phyloP scores from a whole-genome alignment of 2,797 vertebrate species.

The Pangasius krempfi region DNA sequence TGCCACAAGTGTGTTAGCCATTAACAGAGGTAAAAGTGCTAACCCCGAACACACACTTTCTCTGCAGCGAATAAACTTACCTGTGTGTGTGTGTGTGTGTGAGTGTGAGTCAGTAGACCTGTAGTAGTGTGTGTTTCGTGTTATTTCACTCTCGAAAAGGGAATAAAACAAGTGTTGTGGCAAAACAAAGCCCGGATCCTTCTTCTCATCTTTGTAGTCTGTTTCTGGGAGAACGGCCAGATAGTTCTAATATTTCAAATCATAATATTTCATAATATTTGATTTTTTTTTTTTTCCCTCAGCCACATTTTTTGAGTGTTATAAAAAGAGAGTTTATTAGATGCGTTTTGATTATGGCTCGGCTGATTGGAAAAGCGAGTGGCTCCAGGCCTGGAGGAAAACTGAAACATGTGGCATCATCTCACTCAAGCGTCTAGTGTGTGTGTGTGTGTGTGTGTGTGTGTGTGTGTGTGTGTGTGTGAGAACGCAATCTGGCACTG shows the following conservation, averaged over 20 bases:
- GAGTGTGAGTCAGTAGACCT: neutral
- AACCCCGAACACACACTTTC: constrained; percentile 43
- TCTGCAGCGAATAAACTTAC: neutral
- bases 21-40: constrained; percentile 39
- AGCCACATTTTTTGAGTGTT: constrained; percentile 26
- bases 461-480: constrained; percentile 41
- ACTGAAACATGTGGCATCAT: constrained; percentile 33
- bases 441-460: constrained; percentile 30
- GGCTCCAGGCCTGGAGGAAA: constrained; percentile 15
- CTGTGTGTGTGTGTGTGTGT: neutral
- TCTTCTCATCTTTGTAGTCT: neutral
- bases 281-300: neutral
- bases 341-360: constrained; percentile 36
- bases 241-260: constrained; percentile 21
- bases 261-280: constrained; percentile 37
- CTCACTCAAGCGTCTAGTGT: constrained; percentile 26
- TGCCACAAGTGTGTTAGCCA: constrained; percentile 54
- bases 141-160: neutral
- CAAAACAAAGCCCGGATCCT: neutral
- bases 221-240: constrained; percentile 9
- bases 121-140: neutral
- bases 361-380: constrained; percentile 14
- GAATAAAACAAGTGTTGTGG: neutral
- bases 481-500: constrained; percentile 51
- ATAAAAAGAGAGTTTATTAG: constrained; percentile 48